Percentiles rank a stretch among this genome's conserved stretches.
These are phyloP conservation scores for Crossocerus cetratus DNA, from an alignment of 2,888 invertebrate species.

Conservation along the genomic window DNA sequence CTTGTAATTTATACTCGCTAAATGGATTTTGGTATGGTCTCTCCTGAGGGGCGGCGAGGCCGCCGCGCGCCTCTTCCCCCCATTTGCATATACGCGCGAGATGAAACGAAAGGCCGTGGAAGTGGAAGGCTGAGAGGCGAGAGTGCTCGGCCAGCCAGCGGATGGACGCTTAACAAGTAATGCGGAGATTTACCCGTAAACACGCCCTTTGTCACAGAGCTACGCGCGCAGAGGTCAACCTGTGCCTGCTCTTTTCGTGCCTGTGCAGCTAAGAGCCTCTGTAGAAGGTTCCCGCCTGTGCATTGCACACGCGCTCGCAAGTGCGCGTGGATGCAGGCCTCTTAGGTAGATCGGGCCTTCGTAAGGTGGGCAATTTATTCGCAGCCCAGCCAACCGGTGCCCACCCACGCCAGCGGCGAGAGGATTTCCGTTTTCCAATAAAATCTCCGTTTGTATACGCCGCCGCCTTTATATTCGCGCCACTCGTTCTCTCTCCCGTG, in stretches of 20 bases:
- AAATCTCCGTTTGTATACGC: conserved; percentile 45
- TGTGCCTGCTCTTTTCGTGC: conserved; percentile 27
- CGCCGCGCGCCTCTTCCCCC: conserved; percentile 23
- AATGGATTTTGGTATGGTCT: conserved; percentile 25
- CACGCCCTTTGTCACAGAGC: conserved; percentile 46
- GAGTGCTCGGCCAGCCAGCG: background rate
- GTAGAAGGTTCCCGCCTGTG: conserved; percentile 45
- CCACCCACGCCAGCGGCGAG: conserved; percentile 50
- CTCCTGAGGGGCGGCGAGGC: background rate
- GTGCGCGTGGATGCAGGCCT: too few relatives aligned
- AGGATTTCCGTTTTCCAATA: conserved; percentile 64
- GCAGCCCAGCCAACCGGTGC: conserved; percentile 56
- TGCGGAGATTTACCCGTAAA: conserved; percentile 48
- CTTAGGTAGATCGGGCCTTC: conserved; percentile 54
- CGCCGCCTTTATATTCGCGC: conserved; percentile 35
- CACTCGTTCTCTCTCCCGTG: background rate
- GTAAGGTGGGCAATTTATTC: conserved; percentile 67
- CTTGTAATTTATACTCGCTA: conserved; percentile 3
- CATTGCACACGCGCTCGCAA: conserved; percentile 13
- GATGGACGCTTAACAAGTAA: conserved; percentile 44
- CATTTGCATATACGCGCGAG: conserved; percentile 64
- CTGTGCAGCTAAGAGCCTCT: conserved; percentile 1
- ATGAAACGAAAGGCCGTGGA: conserved; percentile 62
- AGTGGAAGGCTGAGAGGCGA: background rate
- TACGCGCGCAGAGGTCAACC: conserved; percentile 13